These are phyloP conservation scores for Thelaira solivaga DNA, from an alignment of 2,888 invertebrate genomes.

Conservation along the genomic window DNA sequence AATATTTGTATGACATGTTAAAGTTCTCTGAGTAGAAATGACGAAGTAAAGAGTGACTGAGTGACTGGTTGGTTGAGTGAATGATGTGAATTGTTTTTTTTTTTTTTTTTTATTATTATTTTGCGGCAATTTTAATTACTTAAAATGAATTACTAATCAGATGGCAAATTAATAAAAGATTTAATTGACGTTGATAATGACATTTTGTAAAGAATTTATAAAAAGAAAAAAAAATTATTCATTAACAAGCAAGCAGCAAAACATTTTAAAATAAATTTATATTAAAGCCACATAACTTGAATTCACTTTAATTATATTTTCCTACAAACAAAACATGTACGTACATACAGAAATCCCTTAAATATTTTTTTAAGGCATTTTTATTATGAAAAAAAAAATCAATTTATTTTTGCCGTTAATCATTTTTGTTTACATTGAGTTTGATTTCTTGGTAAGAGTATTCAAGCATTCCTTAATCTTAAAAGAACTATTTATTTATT, in stretches of 20 bases:
- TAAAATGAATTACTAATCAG: constrained; percentile 56
- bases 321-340: neutral
- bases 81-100: constrained; percentile 32
- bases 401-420: neutral
- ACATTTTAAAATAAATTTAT: neutral
- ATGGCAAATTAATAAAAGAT: constrained; percentile 42
- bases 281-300: neutral
- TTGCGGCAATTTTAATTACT: constrained; percentile 42
- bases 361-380: no score
- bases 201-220: constrained; percentile 20
- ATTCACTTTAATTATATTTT: neutral
- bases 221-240: neutral
- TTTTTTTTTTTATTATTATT: no score
- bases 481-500: neutral
- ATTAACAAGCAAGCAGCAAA: constrained; percentile 6
- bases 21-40: constrained; percentile 31
- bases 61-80: constrained; percentile 22
- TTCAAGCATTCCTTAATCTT: neutral
- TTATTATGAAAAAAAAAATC: no score
- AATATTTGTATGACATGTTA: neutral
- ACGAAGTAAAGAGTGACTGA: neutral
- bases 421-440: neutral
- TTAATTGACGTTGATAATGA: constrained; percentile 43
- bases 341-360: neutral
- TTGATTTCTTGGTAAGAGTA: neutral